Conservation (phyloP, 2,888 invertebrate genomes). For the Pristionchus arcanus region DNA sequence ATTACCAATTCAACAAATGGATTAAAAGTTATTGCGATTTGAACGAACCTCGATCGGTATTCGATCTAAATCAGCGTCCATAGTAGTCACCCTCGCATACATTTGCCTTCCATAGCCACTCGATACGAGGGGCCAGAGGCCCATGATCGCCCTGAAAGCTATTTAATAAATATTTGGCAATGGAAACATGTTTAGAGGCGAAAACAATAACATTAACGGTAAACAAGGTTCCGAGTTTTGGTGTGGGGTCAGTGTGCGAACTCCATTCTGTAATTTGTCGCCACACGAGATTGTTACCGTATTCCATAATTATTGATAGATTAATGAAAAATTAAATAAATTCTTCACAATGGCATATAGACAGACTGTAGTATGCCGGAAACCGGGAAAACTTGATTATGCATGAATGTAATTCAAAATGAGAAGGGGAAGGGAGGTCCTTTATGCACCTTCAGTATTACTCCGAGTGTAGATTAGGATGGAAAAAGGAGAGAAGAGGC, state of each 20-base stretch:
- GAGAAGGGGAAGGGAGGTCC: conserved; percentile 43
- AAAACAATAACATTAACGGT: conserved; percentile 6
- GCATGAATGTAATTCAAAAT: conserved; percentile 45
- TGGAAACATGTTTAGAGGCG: not conserved
- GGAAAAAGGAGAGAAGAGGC: not conserved
- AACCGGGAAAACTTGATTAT: conserved; percentile 31
- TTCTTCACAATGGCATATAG: not conserved
- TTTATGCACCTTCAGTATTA: conserved; percentile 43
- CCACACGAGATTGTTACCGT: not conserved
- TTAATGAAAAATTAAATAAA: not conserved
- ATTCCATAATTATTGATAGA: not conserved
- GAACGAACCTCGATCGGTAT: conserved; percentile 88
- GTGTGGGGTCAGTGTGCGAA: not conserved
- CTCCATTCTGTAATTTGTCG: not conserved
- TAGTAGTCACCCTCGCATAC: conserved; percentile 87
- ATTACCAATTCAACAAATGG: not conserved
- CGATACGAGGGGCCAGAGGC: conserved; percentile 52
- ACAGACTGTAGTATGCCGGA: conserved; percentile 22
- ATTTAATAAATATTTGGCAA: not conserved
- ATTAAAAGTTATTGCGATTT: not conserved
- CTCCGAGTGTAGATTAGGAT: conserved; percentile 47
- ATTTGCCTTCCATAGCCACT: conserved; percentile 50
- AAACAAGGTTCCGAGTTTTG: not conserved
- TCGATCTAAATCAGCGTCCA: conserved; percentile 98
- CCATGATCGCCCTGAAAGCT: conserved; percentile 28